Evolutionary conservation across 1,140 invertebrate species (phyloP).

Genomic region (Heliconius himera): DNA sequence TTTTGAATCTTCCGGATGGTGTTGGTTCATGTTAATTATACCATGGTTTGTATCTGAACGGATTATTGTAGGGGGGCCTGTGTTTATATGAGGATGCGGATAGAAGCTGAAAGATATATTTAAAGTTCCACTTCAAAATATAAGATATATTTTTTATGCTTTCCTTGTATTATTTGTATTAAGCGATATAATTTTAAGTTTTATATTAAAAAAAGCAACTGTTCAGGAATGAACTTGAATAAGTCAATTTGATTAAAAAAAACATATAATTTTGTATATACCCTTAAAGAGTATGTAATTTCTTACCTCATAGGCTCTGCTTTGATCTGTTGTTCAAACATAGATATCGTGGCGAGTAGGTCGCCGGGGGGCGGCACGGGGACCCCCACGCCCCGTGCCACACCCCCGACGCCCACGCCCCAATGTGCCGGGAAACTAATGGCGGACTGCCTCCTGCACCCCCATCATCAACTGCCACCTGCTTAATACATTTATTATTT

Average conservation of each 20-base stretch:
- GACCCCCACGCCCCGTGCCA: conserved; percentile 81
- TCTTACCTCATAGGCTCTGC: conserved; percentile 85
- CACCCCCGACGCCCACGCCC: conserved; percentile 80
- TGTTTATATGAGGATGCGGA: conserved; percentile 75
- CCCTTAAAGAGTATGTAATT: conserved; percentile 25
- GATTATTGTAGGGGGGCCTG: conserved; percentile 72
- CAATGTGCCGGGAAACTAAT: conserved; percentile 83
- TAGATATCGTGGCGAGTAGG: conserved; percentile 83
- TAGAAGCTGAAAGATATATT: conserved; percentile 70
- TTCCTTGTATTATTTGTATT: too few relatives aligned
- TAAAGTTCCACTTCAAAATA: not conserved
- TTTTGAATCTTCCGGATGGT: conserved; percentile 79
- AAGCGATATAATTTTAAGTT: too few relatives aligned
- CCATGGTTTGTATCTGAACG: conserved; percentile 79
- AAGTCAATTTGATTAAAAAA: too few relatives aligned
- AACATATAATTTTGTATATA: not conserved
- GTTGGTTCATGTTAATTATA: conserved; percentile 78
- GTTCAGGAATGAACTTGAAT: too few relatives aligned
- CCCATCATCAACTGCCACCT: conserved; percentile 69
- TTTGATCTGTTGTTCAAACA: conserved; percentile 87
- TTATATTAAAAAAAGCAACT: too few relatives aligned
- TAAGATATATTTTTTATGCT: not conserved
- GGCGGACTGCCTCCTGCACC: conserved; percentile 59
- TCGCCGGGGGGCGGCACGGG: conserved; percentile 82
- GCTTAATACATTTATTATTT: conserved; percentile 45